Conservation (phyloP, 92 coral and sea anemone species). For the Parazoanthus darwini region DNA sequence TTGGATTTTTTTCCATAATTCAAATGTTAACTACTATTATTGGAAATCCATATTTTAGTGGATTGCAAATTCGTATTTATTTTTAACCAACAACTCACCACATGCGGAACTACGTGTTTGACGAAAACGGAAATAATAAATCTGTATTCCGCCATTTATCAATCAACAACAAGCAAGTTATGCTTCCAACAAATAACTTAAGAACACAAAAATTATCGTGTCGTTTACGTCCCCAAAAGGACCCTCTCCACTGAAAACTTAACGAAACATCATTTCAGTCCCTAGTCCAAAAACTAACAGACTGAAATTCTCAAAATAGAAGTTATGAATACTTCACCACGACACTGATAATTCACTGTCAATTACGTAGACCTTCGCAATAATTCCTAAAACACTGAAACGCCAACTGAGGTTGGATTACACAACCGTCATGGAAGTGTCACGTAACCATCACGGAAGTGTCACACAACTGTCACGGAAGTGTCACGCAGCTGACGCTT, state of each 20-base stretch:
- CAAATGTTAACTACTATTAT: neutral
- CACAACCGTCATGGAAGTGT: neutral
- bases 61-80: neutral
- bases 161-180: neutral
- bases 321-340: neutral
- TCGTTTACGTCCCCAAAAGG: neutral
- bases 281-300: neutral
- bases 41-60: too few relatives aligned
- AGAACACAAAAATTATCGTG: neutral
- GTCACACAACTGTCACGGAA: too few relatives aligned
- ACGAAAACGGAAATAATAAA: neutral
- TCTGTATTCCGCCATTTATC: neutral
- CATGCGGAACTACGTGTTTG: neutral
- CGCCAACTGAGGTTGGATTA: neutral
- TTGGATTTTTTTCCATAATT: neutral
- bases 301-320: neutral
- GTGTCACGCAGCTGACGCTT: too few relatives aligned
- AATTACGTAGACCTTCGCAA: neutral
- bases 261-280: neutral
- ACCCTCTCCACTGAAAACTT: too few relatives aligned
- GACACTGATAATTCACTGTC: neutral
- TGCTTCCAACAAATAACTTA: neutral
- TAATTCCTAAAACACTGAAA: neutral
- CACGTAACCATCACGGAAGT: too few relatives aligned
- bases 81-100: neutral